These are phyloP conservation scores for Cyprinus carpio DNA, from an alignment of 2,113 vertebrate species.

Conservation along the genomic window DNA sequence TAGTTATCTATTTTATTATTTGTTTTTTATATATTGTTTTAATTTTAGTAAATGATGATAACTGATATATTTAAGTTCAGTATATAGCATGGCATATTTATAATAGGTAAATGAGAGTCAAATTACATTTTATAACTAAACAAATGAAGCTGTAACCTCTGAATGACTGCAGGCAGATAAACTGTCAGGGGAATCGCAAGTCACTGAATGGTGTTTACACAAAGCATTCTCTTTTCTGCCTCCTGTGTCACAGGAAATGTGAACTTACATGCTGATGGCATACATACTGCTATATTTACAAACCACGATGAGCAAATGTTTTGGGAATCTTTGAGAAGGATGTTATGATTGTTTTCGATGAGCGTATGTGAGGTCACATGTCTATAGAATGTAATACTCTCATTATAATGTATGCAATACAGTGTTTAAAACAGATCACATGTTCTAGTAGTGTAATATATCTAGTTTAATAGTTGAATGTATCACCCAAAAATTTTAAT, in stretches of 20 bases:
- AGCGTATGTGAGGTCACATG: background rate
- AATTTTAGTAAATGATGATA: background rate
- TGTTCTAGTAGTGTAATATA: background rate
- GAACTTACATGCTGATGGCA: background rate
- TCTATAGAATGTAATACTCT: background rate
- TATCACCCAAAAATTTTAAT: too few relatives aligned
- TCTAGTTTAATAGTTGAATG: too few relatives aligned
- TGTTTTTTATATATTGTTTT: background rate
- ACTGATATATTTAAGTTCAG: background rate
- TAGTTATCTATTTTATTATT: too few relatives aligned
- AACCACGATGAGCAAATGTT: conserved; percentile 1
- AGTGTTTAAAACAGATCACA: background rate
- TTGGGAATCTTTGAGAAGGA: conserved; percentile 17
- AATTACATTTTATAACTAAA: background rate
- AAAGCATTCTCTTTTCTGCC: conserved; percentile 9
- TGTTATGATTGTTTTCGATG: background rate
- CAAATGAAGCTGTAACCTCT: background rate
- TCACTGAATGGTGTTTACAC: conserved; percentile 26
- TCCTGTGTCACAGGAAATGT: conserved; percentile 17
- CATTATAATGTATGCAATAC: background rate
- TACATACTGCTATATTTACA: conserved; percentile 10
- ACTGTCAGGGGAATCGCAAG: background rate
- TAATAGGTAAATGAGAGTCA: background rate
- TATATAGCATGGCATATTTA: background rate
- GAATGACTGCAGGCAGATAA: background rate